phyloP scores from a whole-genome alignment of 2,888 invertebrate species.

The Opisthograptis luteolata region DNA sequence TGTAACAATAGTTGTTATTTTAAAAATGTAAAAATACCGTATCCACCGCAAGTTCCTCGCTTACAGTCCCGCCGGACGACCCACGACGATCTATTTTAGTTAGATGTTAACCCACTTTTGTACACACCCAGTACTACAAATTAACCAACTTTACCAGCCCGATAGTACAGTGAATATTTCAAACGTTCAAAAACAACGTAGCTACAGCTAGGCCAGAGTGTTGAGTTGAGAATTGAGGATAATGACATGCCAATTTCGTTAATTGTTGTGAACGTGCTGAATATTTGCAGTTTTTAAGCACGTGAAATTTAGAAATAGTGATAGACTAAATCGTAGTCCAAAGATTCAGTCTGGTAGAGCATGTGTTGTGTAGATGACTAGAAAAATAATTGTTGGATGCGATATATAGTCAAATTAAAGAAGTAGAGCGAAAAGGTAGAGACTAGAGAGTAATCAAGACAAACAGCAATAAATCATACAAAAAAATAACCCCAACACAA shows the following conservation, averaged over 20 bases:
- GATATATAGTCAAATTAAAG: too few species aligned
- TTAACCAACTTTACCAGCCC: constrained; percentile 60
- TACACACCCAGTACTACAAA: constrained; percentile 61
- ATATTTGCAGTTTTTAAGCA: constrained; percentile 9
- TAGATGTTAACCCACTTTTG: constrained; percentile 71
- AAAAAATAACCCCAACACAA: too few species aligned
- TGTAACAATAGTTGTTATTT: background rate
- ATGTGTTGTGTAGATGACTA: too few species aligned
- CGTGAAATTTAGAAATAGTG: constrained; percentile 1
- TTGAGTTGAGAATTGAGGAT: constrained; percentile 20
- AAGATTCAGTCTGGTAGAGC: too few species aligned
- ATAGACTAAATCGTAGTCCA: background rate
- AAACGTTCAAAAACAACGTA: constrained; percentile 21
- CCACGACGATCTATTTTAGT: constrained; percentile 71
- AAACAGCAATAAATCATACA: too few species aligned
- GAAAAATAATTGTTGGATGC: too few species aligned
- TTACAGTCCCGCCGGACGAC: constrained; percentile 50
- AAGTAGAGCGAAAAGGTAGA: too few species aligned
- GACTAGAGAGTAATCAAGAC: too few species aligned
- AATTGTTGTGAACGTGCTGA: constrained; percentile 7
- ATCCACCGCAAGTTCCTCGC: constrained; percentile 43
- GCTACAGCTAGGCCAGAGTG: background rate
- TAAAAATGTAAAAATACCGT: constrained; percentile 34
- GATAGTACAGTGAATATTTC: constrained; percentile 41
- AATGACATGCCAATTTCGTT: constrained; percentile 8